Conservation (phyloP, 2,888 invertebrate genomes). For the Clivina fossor region DNA sequence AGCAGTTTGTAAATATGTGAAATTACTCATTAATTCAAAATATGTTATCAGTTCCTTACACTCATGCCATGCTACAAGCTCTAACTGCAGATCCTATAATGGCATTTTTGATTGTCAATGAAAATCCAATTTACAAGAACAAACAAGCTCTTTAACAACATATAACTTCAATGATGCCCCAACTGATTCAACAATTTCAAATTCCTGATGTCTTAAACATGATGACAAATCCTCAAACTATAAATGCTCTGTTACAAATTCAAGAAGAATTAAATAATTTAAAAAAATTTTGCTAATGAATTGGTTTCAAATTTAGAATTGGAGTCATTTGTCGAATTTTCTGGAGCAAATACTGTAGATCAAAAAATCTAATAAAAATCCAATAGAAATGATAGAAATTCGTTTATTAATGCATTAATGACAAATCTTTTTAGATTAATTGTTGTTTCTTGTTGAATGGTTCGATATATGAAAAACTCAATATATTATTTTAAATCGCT, state of each 20-base stretch:
- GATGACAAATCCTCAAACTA: slow-evolving; percentile 85
- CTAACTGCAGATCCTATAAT: slow-evolving; percentile 85
- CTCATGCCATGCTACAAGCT: slow-evolving; percentile 83
- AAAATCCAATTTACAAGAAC: slow-evolving; percentile 82
- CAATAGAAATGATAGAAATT: too few relatives aligned
- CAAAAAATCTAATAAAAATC: too few relatives aligned
- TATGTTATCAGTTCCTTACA: slow-evolving; percentile 88
- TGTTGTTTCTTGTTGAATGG: too few relatives aligned
- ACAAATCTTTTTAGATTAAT: too few relatives aligned
- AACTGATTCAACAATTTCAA: slow-evolving; percentile 81
- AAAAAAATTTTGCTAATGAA: too few relatives aligned
- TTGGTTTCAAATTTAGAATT: too few relatives aligned
- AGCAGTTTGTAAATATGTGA: slow-evolving; percentile 81
- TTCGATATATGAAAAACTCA: too few relatives aligned
- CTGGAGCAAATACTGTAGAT: too few relatives aligned
- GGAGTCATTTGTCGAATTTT: too few relatives aligned
- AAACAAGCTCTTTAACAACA: slow-evolving; percentile 84
- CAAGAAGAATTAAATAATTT: slow-evolving; percentile 70
- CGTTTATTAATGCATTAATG: too few relatives aligned
- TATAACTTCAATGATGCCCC: slow-evolving; percentile 80
- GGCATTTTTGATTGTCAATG: slow-evolving; percentile 68
- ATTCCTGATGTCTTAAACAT: slow-evolving; percentile 88
- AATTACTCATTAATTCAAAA: slow-evolving; percentile 90
- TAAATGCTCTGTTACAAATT: slow-evolving; percentile 15
- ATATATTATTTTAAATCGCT: too few relatives aligned